phyloP scores from a whole-genome alignment of 2,888 invertebrate genomes.

The Coelopa pilipes region DNA sequence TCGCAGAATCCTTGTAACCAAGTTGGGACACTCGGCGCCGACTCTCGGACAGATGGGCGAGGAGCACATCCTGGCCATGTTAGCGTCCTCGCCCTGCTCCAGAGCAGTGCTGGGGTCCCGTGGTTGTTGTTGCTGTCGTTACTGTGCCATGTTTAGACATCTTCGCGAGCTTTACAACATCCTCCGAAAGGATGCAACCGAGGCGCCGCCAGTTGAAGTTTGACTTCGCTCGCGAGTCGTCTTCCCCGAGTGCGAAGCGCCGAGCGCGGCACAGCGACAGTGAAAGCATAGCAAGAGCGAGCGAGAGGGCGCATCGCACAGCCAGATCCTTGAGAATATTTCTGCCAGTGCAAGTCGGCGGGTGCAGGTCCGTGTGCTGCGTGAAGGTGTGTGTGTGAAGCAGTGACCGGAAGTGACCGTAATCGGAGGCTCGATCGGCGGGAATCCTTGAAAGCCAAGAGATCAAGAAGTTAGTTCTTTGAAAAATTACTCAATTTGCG shows the following conservation, averaged over 20 bases:
- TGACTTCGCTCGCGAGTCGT: constrained; percentile 43
- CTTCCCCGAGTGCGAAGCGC: no score
- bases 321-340: no score
- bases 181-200: constrained; percentile 38
- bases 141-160: background rate
- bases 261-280: no score
- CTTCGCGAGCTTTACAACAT: constrained; percentile 8
- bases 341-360: no score
- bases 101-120: no score
- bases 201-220: constrained; percentile 42
- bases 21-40: background rate
- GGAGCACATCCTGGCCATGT: background rate
- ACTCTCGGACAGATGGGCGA: constrained; percentile 11
- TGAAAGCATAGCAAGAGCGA: no score
- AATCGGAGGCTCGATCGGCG: no score
- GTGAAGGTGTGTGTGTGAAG: constrained; percentile 11
- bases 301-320: no score
- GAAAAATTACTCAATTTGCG: no score
- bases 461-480: no score
- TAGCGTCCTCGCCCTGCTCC: background rate
- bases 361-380: background rate
- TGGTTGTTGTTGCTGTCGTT: background rate
- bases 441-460: no score
- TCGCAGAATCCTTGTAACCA: constrained; percentile 27
- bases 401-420: no score